These are phyloP conservation scores for Leptopilina syphax DNA, from an alignment of 2,888 invertebrate species.

Conservation along the genomic window DNA sequence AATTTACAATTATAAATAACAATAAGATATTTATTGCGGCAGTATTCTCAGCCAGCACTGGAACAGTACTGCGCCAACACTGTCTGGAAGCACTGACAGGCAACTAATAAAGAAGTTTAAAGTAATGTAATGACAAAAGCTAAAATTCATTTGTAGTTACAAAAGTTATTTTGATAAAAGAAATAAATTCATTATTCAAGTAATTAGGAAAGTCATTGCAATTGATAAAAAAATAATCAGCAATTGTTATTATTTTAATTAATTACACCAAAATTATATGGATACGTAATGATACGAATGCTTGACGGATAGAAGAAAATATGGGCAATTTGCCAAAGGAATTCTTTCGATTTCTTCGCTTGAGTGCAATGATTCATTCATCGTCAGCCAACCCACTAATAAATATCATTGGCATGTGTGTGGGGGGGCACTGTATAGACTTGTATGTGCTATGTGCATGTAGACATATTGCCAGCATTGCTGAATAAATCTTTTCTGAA, in stretches of 20 bases:
- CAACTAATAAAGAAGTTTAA: too few relatives aligned
- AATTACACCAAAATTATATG: background rate
- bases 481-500: conserved; percentile 12
- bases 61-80: too few relatives aligned
- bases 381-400: conserved; percentile 12
- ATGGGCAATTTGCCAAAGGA: conserved; percentile 63
- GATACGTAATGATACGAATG: conserved; percentile 17
- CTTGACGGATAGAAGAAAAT: conserved; percentile 44
- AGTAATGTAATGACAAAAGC: too few relatives aligned
- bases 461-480: conserved; percentile 3
- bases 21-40: too few relatives aligned
- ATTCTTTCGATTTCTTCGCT: conserved; percentile 59
- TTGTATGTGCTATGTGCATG: background rate
- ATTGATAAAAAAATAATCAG: background rate
- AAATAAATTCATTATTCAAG: too few relatives aligned
- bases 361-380: conserved; percentile 63
- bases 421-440: background rate
- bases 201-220: background rate
- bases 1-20: too few relatives aligned
- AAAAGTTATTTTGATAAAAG: too few relatives aligned
- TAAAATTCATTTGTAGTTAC: too few relatives aligned
- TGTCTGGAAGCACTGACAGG: too few relatives aligned
- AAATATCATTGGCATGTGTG: conserved; percentile 14
- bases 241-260: conserved; percentile 1
- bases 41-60: too few relatives aligned